Conservation (phyloP, 2,888 invertebrate genomes). For the Rotaria socialis region DNA sequence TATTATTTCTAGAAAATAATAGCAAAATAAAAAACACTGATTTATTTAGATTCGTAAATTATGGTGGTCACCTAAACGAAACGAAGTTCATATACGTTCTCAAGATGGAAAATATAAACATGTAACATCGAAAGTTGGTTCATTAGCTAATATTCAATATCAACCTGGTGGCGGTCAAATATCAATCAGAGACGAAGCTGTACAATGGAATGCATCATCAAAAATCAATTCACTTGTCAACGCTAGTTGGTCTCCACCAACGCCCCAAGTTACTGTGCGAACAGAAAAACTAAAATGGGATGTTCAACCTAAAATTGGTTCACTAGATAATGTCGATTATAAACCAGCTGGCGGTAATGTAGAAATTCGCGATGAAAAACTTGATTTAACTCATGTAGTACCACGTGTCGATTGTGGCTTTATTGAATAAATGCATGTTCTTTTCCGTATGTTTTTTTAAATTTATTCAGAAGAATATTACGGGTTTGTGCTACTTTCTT, state of each 20-base stretch:
- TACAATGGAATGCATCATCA: not conserved
- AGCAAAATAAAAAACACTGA: not conserved
- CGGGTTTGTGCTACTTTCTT: not conserved
- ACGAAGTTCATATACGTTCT: not conserved
- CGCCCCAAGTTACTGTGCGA: not conserved
- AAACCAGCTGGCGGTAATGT: not conserved
- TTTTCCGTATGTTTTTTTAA: not conserved
- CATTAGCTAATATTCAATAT: not conserved
- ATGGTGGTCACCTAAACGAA: slow-evolving; percentile 24
- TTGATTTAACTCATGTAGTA: not conserved
- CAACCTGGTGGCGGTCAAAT: not conserved
- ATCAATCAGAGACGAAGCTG: not conserved
- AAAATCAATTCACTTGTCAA: not conserved
- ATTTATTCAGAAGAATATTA: not conserved
- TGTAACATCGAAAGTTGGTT: not conserved
- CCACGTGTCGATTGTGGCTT: slow-evolving; percentile 30
- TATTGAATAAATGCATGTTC: not conserved
- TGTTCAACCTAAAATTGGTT: not conserved
- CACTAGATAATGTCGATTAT: slow-evolving; percentile 12
- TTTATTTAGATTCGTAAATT: not conserved
- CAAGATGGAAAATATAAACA: not conserved
- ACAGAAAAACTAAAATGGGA: not conserved
- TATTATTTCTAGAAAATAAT: not conserved
- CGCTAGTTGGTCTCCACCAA: not conserved
- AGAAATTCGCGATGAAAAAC: not conserved